A percentile compares a stretch with the other conserved stretches of the same genome.
Evolutionary conservation across 1,140 invertebrate species (phyloP).

Genomic region (Drosophila busckii): DNA sequence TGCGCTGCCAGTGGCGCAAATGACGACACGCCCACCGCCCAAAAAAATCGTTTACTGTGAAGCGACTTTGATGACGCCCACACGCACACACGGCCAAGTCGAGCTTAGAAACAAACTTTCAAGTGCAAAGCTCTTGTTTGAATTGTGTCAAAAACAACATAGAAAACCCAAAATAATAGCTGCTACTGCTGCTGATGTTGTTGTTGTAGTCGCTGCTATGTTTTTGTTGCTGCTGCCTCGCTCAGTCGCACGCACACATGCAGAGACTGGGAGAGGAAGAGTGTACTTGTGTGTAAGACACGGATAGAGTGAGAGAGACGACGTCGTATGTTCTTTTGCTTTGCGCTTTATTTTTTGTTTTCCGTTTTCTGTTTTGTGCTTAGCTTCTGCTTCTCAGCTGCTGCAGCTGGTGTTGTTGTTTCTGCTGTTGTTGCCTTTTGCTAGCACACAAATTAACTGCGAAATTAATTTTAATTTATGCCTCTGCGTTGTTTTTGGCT

Average conservation of each 20-base stretch:
- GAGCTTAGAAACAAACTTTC: conserved; percentile 55
- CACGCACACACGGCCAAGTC: conserved; percentile 28
- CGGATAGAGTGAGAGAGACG: conserved; percentile 16
- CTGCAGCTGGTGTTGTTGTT: conserved; percentile 26
- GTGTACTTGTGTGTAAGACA: no score
- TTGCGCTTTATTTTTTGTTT: conserved; percentile 33
- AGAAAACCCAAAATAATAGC: neutral
- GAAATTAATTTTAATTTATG: conserved; percentile 60
- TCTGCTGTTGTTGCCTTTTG: conserved; percentile 39
- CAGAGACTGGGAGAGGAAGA: no score
- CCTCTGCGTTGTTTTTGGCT: conserved; percentile 29
- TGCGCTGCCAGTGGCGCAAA: conserved; percentile 21
- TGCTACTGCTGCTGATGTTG: conserved; percentile 12
- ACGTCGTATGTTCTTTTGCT: conserved; percentile 61
- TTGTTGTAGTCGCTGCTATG: conserved; percentile 40
- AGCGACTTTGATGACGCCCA: conserved; percentile 42
- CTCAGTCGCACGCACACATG: conserved; percentile 41
- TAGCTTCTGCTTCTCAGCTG: conserved; percentile 39
- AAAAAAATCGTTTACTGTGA: no score
- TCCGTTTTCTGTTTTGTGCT: conserved; percentile 52
- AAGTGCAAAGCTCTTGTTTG: conserved; percentile 56
- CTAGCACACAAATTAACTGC: conserved; percentile 70
- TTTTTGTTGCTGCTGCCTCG: conserved; percentile 47
- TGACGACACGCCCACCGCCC: neutral
- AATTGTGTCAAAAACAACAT: conserved; percentile 50